Conservation (phyloP, 2,797 vertebrate genomes). For the Ctenopoma multispine region DNA sequence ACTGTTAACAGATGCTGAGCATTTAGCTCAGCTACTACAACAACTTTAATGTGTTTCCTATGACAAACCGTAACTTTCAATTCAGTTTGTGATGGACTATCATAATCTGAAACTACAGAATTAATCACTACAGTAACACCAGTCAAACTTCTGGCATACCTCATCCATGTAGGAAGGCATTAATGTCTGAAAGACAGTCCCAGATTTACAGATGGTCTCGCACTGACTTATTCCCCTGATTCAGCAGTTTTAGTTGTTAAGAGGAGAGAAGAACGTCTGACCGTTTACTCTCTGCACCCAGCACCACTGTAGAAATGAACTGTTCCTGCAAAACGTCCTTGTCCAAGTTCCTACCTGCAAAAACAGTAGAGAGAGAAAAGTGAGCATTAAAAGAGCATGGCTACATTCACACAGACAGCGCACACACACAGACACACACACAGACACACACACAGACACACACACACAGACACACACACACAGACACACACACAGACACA, state of each 20-base stretch:
- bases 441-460: too few relatives aligned
- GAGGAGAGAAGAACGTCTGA: neutral
- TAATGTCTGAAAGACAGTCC: constrained; percentile 10
- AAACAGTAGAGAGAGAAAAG: constrained; percentile 43
- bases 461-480: neutral
- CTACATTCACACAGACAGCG: neutral
- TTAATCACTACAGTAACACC: neutral
- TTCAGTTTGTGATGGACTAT: constrained; percentile 18
- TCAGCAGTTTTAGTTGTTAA: constrained; percentile 18
- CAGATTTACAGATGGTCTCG: constrained; percentile 4
- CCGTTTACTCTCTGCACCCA: constrained; percentile 35
- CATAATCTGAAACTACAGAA: neutral
- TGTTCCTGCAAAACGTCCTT: constrained; percentile 87
- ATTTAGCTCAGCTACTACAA: constrained; percentile 17
- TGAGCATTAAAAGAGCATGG: neutral
- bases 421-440: too few relatives aligned
- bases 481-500: too few relatives aligned
- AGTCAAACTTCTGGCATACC: constrained; percentile 8
- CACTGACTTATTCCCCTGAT: neutral
- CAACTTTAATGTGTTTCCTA: constrained; percentile 3
- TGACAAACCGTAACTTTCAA: constrained; percentile 8
- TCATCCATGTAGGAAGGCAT: constrained; percentile 15
- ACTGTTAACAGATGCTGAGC: neutral
- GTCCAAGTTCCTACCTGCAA: constrained; percentile 93
- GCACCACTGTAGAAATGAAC: constrained; percentile 84